These are phyloP conservation scores for Tichodroma muraria DNA, from an alignment of 2,113 vertebrate species.

Conservation along the genomic window DNA sequence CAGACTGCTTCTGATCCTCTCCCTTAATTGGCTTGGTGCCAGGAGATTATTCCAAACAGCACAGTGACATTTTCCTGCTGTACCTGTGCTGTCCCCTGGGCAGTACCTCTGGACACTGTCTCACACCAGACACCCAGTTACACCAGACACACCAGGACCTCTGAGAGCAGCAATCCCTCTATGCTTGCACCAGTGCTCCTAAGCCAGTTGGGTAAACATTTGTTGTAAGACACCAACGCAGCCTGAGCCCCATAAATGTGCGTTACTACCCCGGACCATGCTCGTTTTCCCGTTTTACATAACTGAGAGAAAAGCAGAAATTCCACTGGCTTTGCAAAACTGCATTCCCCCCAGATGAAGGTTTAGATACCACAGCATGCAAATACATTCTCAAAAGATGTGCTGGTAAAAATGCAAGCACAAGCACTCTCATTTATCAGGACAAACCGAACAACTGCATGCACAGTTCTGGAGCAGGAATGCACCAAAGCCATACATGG, in stretches of 20 bases:
- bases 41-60: not conserved
- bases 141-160: too few relatives aligned
- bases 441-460: not conserved
- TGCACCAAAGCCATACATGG: not conserved
- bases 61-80: not conserved
- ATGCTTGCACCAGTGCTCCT: not conserved
- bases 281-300: not conserved
- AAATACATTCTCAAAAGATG: not conserved
- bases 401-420: conserved; percentile 7
- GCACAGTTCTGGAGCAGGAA: not conserved
- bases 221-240: not conserved
- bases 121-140: accelerated
- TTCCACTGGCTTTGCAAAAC: not conserved
- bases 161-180: not conserved
- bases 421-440: conserved; percentile 11
- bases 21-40: not conserved
- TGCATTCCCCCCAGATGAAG: not conserved
- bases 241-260: not conserved
- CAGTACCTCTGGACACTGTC: not conserved
- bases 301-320: not conserved
- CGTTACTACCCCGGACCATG: not conserved
- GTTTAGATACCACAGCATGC: not conserved
- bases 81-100: not conserved
- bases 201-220: not conserved
- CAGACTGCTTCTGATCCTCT: not conserved